Evolutionary conservation across 2,888 invertebrate species (phyloP), one percentile per base, ranked within the genome.

Genomic region (Oxytorus armatus): DNA sequence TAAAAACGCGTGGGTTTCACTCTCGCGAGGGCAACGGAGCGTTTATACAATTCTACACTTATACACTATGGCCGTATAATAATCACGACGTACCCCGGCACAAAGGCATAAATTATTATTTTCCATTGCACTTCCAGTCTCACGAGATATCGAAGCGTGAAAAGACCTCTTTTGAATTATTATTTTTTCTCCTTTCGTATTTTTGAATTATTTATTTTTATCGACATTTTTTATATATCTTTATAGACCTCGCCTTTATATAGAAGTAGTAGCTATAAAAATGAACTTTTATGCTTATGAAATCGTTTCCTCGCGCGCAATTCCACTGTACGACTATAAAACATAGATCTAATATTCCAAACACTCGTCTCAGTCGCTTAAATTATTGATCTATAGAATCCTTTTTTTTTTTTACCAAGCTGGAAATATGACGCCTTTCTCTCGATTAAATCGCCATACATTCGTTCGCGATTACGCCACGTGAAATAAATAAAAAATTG

Each of bases 101-200:
- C 75, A 75, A 68, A 77, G 77, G 78, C 77, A 78, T 80, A 80
- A 82, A 82, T 82, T 80, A 82, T 72, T 49, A 77, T 77, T 82
- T 82, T 80, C 73, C 80, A 75, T 79, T 79, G 81, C n/a, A n/a
- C n/a, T n/a, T n/a, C n/a, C n/a, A n/a, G n/a, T 78, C 65, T 55
- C 57, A 10, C 51, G 61, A 39, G 25, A n/a, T 59, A 14, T 53
- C 36, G 47, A 10, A 16, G 44, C 44, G 49, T 53, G 47, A 29
- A 33, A 33, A 16, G n/a, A n/a, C n/a, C n/a, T n/a, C n/a, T n/a
- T n/a, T n/a, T n/a, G n/a, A n/a, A n/a, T n/a, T n/a, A n/a, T n/a
- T n/a, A n/a, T n/a, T n/a, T n/a, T n/a, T n/a, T n/a, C n/a, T n/a
- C n/a, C n/a, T n/a, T n/a, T n/a, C n/a, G n/a, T 53, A 29, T 29